Conservation (phyloP, 2,797 vertebrate genomes). For the Botia kubotai region DNA sequence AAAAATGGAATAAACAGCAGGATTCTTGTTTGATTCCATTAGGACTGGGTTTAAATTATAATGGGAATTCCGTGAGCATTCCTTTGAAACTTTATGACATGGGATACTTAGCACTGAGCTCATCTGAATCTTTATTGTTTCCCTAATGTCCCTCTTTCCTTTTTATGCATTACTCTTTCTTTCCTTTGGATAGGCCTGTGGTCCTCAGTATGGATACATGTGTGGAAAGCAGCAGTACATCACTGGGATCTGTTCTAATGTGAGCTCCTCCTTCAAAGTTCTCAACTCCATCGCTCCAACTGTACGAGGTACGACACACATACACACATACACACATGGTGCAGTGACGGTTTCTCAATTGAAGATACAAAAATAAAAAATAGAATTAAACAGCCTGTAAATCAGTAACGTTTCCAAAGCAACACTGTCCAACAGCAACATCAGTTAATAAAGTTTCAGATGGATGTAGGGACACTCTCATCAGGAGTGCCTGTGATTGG, state of each 20-base stretch:
- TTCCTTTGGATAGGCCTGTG: conserved; percentile 85
- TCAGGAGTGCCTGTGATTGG: too few relatives aligned
- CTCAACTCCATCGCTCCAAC: conserved; percentile 87
- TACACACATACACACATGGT: conserved; percentile 1
- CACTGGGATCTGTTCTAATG: conserved; percentile 92
- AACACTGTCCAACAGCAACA: too few relatives aligned
- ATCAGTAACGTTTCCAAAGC: too few relatives aligned
- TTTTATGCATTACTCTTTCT: background rate
- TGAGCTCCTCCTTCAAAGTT: conserved; percentile 91
- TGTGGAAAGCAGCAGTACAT: conserved; percentile 93
- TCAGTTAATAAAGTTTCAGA: too few relatives aligned
- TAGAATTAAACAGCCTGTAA: too few relatives aligned
- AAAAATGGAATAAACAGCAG: too few relatives aligned
- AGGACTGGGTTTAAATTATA: background rate
- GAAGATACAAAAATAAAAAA: too few relatives aligned
- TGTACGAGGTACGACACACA: conserved; percentile 77
- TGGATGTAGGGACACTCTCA: too few relatives aligned
- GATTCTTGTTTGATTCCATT: background rate
- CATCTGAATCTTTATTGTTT: background rate
- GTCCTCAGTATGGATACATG: conserved; percentile 95
- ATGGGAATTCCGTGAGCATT: background rate
- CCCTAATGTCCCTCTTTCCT: background rate
- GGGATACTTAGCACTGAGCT: background rate
- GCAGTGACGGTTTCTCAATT: too few relatives aligned
- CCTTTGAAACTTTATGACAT: background rate